These are phyloP conservation scores for Paramisgurnus dabryanus DNA, from an alignment of 2,113 vertebrate genomes.

Conservation along the genomic window DNA sequence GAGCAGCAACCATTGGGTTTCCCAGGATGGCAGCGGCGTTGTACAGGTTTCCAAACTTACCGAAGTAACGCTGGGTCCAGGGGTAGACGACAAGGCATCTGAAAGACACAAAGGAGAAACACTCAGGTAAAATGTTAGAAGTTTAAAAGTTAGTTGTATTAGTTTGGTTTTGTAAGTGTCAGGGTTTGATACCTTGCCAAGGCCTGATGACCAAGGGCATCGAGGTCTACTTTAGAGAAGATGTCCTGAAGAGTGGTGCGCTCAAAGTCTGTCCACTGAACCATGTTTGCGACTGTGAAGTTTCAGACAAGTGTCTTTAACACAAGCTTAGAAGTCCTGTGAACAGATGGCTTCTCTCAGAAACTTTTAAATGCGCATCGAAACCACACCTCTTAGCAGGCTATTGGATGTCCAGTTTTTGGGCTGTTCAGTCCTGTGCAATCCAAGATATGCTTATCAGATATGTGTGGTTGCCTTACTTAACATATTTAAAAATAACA, in stretches of 20 bases:
- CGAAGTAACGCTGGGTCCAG: constrained; percentile 82
- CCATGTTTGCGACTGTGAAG: constrained; percentile 58
- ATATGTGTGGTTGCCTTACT: too few relatives aligned
- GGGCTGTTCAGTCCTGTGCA: not conserved
- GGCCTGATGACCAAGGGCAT: constrained; percentile 42
- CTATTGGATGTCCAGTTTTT: too few relatives aligned
- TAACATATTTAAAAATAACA: too few relatives aligned
- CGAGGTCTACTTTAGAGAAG: constrained; percentile 36
- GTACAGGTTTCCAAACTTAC: constrained; percentile 74
- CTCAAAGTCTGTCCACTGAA: constrained; percentile 66
- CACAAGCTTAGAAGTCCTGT: constrained; percentile 9
- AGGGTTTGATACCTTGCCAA: constrained; percentile 56
- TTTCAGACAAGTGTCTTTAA: constrained; percentile 12
- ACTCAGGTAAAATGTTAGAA: not conserved
- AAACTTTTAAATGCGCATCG: constrained; percentile 19
- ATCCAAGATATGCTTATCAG: not conserved
- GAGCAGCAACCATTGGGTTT: constrained; percentile 56
- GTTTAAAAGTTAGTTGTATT: constrained; percentile 48
- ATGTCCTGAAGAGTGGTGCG: constrained; percentile 51
- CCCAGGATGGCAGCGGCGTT: constrained; percentile 68
- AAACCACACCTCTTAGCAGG: too few relatives aligned
- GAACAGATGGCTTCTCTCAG: not conserved
- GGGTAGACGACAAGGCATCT: constrained; percentile 77
- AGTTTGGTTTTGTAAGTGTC: not conserved
- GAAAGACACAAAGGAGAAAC: not conserved